phyloP scores from a whole-genome alignment of 2,888 invertebrate genomes.

The Phyto melanocephala region DNA sequence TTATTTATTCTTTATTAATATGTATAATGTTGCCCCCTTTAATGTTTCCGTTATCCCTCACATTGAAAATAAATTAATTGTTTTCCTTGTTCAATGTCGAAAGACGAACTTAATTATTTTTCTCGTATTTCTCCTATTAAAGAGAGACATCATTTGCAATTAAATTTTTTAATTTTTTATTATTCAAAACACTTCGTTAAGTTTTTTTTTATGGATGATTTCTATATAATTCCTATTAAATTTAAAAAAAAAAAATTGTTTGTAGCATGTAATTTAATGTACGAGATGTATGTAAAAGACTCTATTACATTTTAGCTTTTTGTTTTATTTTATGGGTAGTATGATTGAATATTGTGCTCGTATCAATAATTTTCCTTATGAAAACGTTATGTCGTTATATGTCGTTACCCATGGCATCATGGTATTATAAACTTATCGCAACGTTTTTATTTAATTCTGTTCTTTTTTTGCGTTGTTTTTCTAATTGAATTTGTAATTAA shows the following conservation, averaged over 20 bases:
- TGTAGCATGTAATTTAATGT: no score
- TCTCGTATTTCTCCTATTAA: no score
- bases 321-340: neutral
- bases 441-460: slow-evolving; percentile 14
- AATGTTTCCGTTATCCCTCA: no score
- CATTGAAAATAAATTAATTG: neutral
- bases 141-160: no score
- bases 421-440: neutral
- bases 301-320: neutral
- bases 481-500: slow-evolving; percentile 57
- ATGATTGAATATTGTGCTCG: neutral
- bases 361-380: slow-evolving; percentile 20
- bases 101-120: neutral
- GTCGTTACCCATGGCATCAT: neutral
- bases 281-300: no score
- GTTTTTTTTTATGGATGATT: neutral
- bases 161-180: neutral
- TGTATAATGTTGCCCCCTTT: no score
- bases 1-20: neutral
- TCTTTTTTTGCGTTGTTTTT: slow-evolving; percentile 8
- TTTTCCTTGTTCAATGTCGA: neutral
- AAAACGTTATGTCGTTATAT: slow-evolving; percentile 13
- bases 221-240: neutral
- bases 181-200: neutral
- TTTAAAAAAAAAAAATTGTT: no score